phyloP scores from a whole-genome alignment of 1,140 invertebrate species.

The Ganaspis sp. region DNA sequence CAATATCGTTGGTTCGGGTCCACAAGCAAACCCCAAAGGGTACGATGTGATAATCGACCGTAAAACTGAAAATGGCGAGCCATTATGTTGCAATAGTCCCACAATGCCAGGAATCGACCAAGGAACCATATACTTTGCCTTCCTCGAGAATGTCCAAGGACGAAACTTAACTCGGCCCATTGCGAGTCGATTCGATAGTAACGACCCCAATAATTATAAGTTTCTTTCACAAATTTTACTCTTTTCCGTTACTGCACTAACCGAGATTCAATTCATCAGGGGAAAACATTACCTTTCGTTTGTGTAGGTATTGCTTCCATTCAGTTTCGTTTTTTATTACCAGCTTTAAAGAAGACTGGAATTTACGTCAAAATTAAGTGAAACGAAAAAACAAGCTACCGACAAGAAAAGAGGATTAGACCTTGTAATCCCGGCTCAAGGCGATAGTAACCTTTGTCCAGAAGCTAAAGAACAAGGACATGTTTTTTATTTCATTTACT shows the following conservation, averaged over 20 bases:
- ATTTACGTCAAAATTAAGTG: too few relatives aligned
- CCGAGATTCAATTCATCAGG: too few relatives aligned
- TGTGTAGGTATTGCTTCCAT: too few relatives aligned
- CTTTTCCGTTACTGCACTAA: too few relatives aligned
- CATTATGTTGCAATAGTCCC: conserved; percentile 49
- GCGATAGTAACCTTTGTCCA: conserved; percentile 49
- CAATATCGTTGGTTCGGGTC: conserved; percentile 49
- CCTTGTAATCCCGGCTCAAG: conserved; percentile 67
- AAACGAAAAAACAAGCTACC: conserved; percentile 42
- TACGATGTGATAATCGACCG: conserved; percentile 70
- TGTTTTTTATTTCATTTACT: too few relatives aligned
- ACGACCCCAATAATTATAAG: not conserved
- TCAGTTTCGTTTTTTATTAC: too few relatives aligned
- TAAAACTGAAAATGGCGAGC: conserved; percentile 64
- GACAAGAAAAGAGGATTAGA: conserved; percentile 68
- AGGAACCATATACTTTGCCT: conserved; percentile 38
- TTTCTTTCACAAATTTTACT: not conserved
- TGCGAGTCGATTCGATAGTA: not conserved
- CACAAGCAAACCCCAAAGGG: conserved; percentile 53
- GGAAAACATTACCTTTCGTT: too few relatives aligned
- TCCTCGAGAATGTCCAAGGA: not conserved
- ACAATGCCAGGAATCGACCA: conserved; percentile 55
- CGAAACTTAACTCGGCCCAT: conserved; percentile 4
- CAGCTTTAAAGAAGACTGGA: too few relatives aligned
- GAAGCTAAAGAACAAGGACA: not conserved